phyloP scores from a whole-genome alignment of 2,797 vertebrate genomes.

The Oophaga sylvatica region DNA sequence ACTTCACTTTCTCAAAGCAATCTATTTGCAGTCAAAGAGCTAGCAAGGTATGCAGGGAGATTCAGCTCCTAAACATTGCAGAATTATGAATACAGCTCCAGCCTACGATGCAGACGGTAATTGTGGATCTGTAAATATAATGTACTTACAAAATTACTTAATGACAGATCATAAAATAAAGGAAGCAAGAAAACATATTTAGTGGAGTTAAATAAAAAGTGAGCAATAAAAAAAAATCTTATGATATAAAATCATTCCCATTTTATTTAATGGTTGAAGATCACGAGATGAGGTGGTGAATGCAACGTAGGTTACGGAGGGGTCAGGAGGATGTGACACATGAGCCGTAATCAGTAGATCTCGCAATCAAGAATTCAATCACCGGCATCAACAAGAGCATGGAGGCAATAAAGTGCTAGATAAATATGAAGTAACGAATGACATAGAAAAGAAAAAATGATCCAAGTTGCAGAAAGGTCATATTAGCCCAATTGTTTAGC shows the following conservation, averaged over 20 bases:
- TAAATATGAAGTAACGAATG: background rate
- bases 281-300: conserved; percentile 19
- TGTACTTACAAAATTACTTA: too few species aligned
- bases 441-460: background rate
- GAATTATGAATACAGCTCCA: too few species aligned
- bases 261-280: background rate
- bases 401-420: background rate
- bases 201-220: background rate
- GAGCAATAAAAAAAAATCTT: background rate
- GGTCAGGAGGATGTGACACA: conserved; percentile 1
- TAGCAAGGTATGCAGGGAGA: too few species aligned
- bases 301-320: background rate
- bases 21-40: too few species aligned
- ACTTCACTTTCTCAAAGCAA: too few species aligned
- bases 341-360: background rate
- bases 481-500: background rate
- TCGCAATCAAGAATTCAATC: background rate
- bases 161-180: too few species aligned
- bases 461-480: background rate
- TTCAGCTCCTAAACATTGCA: too few species aligned
- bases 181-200: too few species aligned
- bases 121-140: too few species aligned
- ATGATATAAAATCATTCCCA: background rate
- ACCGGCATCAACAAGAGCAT: background rate
- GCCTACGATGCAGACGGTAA: too few species aligned